phyloP scores from a whole-genome alignment of 2,888 invertebrate genomes.

The Hypomecis punctinalis region DNA sequence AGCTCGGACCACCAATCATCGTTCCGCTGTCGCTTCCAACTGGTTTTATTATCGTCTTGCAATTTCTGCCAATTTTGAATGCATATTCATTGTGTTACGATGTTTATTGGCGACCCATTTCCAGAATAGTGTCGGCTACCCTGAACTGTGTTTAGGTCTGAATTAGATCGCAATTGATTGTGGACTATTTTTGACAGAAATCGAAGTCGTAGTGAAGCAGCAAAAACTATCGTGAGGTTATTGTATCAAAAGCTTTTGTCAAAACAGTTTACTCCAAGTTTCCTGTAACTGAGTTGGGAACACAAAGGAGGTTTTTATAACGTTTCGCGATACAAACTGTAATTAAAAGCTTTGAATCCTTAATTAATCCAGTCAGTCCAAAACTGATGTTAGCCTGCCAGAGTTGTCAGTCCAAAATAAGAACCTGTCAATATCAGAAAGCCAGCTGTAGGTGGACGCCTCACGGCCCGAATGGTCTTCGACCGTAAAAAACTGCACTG shows the following conservation, averaged over 20 bases:
- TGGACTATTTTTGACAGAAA: constrained; percentile 17
- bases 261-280: background rate
- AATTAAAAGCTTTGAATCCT: background rate
- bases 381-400: constrained; percentile 2
- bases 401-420: constrained; percentile 14
- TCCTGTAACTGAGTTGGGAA: background rate
- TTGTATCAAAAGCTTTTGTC: background rate
- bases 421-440: constrained; percentile 19
- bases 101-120: constrained; percentile 44
- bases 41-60: constrained; percentile 41
- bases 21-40: constrained; percentile 40
- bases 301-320: background rate
- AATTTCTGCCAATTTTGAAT: constrained; percentile 42
- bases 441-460: constrained; percentile 32
- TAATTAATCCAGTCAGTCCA: constrained; percentile 2
- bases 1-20: constrained; percentile 41
- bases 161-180: constrained; percentile 24
- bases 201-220: background rate
- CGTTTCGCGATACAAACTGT: background rate
- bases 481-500: constrained; percentile 31
- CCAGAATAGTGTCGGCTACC: constrained; percentile 27
- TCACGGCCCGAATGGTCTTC: constrained; percentile 32
- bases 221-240: constrained; percentile 1
- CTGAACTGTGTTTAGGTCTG: constrained; percentile 28
- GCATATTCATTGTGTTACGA: constrained; percentile 38